A percentile compares a stretch with the other conserved stretches of the same genome.
phyloP scores from a whole-genome alignment of 2,888 invertebrate genomes.

The Dorcus parallelipipedus region DNA sequence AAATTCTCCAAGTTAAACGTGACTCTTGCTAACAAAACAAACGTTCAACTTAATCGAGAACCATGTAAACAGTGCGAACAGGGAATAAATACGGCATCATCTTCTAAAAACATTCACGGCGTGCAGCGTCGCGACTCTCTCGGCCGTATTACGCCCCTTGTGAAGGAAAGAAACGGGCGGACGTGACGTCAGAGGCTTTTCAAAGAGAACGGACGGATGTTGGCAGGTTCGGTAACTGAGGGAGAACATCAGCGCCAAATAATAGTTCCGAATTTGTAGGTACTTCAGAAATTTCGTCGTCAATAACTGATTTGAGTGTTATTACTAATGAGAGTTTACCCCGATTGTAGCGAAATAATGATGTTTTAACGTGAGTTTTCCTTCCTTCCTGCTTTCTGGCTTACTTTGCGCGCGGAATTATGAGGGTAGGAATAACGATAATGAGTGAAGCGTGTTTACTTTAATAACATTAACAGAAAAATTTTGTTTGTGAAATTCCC shows the following conservation, averaged over 20 bases:
- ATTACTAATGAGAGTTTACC: not conserved
- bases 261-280: slow-evolving; percentile 8
- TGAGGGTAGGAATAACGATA: too few relatives aligned
- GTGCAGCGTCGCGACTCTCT: slow-evolving; percentile 2
- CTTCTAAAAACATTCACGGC: slow-evolving; percentile 11
- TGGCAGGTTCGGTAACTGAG: slow-evolving; percentile 7
- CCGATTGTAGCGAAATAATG: not conserved
- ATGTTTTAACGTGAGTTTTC: not conserved
- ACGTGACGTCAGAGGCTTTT: slow-evolving; percentile 9
- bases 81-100: slow-evolving; percentile 20
- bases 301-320: slow-evolving; percentile 5
- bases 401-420: too few relatives aligned
- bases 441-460: too few relatives aligned
- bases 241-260: not conserved
- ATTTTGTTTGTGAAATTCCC: too few relatives aligned
- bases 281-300: not conserved
- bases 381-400: too few relatives aligned
- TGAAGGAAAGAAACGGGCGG: slow-evolving; percentile 8
- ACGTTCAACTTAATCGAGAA: slow-evolving; percentile 29
- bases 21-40: slow-evolving; percentile 27
- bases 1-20: slow-evolving; percentile 18
- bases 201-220: slow-evolving; percentile 13
- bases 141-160: slow-evolving; percentile 4
- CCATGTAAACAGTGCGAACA: slow-evolving; percentile 27
- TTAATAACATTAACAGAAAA: too few relatives aligned